Base-by-base conservation (phyloP, 2,888 invertebrate species). In the Norana najaformis region DNA sequence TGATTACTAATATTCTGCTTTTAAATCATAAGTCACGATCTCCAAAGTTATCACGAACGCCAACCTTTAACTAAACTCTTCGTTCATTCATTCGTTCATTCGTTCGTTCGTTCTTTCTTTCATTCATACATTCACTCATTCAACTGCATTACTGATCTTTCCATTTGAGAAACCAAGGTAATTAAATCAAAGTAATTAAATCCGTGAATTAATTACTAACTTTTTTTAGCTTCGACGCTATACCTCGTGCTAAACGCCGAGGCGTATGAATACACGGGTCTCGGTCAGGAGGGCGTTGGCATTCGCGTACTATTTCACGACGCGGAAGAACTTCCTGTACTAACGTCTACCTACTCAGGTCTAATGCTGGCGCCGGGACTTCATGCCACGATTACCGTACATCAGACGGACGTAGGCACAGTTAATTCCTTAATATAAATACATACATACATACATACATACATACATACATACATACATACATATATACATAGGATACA, bases 211-310 rank as follows among this genome's bases (percentile, higher is more conserved):
- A 30, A 69, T 69, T n/a, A 69, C 69, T n/a, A n/a, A n/a, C n/a
- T n/a, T n/a, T 23, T 53, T 53, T 16, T 53, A 88, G 88, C 41
- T 47, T 88, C 88, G 20, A 39, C 41, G 34, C 88, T 88, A 6
- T 35, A 39, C 34, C 88, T 88, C 20, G 88, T 47, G 47, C 41
- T 88, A 23, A 88, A 88, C 88, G 88, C 47, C 88, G 88, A 88
- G 88, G 88, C 39, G 41, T 88, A 88, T 88, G 88, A 88, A 88
- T 88, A 88, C 88, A 88, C 88, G 23, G 47, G 39, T 18, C 34
- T 88, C 23, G 88, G 88, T 5, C 41, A 47, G 47, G 47, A 47
- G 37, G 88, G 88, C 39, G 88, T 88, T 41, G 88, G 88, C 1
- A 39, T 88, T 35, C 88, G 47, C 34, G 41, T 88, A 47, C 39